Evolutionary conservation across 2,888 invertebrate species (phyloP), one percentile per base, ranked within the genome.

Genomic region (Drosophila neonasuta): DNA sequence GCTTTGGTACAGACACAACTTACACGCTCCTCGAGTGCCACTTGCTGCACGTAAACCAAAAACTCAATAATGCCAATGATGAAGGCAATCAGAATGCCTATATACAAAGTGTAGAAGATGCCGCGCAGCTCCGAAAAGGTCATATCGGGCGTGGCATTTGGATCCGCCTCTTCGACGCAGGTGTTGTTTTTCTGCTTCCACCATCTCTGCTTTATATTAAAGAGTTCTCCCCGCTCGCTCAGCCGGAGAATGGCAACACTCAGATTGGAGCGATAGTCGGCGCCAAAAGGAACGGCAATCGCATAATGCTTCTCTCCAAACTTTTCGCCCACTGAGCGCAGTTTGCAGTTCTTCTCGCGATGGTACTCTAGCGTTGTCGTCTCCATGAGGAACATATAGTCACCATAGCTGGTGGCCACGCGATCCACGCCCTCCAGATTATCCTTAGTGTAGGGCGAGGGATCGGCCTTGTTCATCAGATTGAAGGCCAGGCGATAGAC

Each of bases 331-430:
- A 96, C 93, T 92, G 95, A 94, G 63, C 93, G 95, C 72, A 98
- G 92, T 65, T 95, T 94, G 89, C 97, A 97, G 87, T 95, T 93
- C 77, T 95, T 93, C 89, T 96, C 95, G 66, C 94, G 94, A 80
- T 94, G 95, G 91, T 97, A 99, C 91, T 99, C 98, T 75, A 99
- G 95, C 17, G 95, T 95, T 0, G 97, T 95, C 29, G 97, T 97
- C 92, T 99, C 99, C 97, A 99, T 98, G 71, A 99, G 94, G 89
- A 97, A 99, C 41, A 98, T 99, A 89, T 97, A 99, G 70, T 92
- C 93, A 5, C 95, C 94, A 81, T 94, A 94, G 57, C 93, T 94
- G 86, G 92, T 93, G 24, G 93, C 82, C 0, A 98, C 98, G 29
- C 96, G 92, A 13, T 96, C 94, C 2, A 96, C 95, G 0, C 98